phyloP scores from a whole-genome alignment of 2,888 invertebrate species.

The Omphaloscelis lunosa region DNA sequence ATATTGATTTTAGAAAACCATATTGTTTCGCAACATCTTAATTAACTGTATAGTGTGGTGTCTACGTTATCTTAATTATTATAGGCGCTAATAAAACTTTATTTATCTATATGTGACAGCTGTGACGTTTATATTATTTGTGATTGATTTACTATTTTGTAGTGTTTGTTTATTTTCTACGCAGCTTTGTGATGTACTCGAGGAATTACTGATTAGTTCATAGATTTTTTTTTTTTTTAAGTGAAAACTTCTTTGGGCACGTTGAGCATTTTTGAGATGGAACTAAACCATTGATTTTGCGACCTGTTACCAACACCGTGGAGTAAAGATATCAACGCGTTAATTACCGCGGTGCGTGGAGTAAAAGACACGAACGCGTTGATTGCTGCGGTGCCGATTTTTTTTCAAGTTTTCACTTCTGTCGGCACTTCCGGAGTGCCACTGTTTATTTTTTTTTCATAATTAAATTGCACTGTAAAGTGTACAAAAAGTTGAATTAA shows the following conservation, averaged over 20 bases:
- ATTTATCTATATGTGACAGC: constrained; percentile 57
- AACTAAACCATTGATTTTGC: no score
- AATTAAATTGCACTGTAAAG: neutral
- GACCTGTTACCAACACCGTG: no score
- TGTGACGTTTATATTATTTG: constrained; percentile 48
- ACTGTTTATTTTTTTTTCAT: neutral
- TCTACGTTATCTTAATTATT: constrained; percentile 57
- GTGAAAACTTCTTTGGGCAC: no score
- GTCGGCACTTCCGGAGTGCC: no score
- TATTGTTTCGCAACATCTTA: constrained; percentile 39
- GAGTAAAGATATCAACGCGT: no score
- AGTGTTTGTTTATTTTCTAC: constrained; percentile 34
- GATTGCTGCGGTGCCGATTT: no score
- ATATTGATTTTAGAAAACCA: neutral
- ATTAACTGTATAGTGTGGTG: constrained; percentile 45
- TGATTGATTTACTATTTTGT: constrained; percentile 57
- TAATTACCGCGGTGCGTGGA: no score
- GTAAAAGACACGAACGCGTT: no score
- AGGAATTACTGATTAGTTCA: neutral
- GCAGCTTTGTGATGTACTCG: neutral
- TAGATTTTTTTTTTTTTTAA: neutral
- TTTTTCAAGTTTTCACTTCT: no score
- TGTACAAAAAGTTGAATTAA: neutral
- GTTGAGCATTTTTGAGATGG: no score
- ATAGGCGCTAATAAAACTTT: constrained; percentile 47